These are phyloP conservation scores for Drosophila mauritiana DNA, from an alignment of 1,140 invertebrate genomes.

Conservation along the genomic window DNA sequence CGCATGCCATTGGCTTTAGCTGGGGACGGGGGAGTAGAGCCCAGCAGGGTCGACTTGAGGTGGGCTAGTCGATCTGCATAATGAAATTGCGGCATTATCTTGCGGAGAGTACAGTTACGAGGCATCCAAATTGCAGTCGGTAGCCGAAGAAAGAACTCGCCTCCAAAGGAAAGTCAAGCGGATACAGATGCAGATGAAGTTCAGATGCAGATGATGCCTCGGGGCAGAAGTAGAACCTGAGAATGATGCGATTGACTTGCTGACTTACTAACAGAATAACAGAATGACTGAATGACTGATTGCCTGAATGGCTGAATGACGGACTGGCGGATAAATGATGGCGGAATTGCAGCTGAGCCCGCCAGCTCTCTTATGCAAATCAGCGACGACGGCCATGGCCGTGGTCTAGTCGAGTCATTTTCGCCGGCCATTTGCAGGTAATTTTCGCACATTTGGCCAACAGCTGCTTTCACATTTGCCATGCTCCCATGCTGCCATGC, in stretches of 20 bases:
- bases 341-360: conserved; percentile 34
- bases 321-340: conserved; percentile 26
- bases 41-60: conserved; percentile 28
- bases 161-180: conserved; percentile 27
- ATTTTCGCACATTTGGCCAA: conserved; percentile 80
- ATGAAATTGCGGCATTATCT: conserved; percentile 67
- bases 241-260: conserved; percentile 61
- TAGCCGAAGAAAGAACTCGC: conserved; percentile 12
- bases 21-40: not conserved
- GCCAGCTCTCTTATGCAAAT: conserved; percentile 59
- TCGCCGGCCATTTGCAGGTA: conserved; percentile 58
- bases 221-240: conserved; percentile 73
- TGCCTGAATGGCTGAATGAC: conserved; percentile 27
- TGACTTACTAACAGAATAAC: conserved; percentile 29
- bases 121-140: conserved; percentile 38
- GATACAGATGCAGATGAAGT: conserved; percentile 10
- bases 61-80: conserved; percentile 66
- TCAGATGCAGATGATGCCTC: conserved; percentile 11
- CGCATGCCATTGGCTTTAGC: not conserved
- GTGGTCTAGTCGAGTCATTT: conserved; percentile 46
- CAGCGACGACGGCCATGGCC: conserved; percentile 26
- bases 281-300: conserved; percentile 22
- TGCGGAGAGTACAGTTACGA: conserved; percentile 73
- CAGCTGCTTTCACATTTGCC: conserved; percentile 74
- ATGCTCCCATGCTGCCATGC: not conserved